Base-by-base conservation (phyloP, 2,797 vertebrate species). In the Naso thynnoides region DNA sequence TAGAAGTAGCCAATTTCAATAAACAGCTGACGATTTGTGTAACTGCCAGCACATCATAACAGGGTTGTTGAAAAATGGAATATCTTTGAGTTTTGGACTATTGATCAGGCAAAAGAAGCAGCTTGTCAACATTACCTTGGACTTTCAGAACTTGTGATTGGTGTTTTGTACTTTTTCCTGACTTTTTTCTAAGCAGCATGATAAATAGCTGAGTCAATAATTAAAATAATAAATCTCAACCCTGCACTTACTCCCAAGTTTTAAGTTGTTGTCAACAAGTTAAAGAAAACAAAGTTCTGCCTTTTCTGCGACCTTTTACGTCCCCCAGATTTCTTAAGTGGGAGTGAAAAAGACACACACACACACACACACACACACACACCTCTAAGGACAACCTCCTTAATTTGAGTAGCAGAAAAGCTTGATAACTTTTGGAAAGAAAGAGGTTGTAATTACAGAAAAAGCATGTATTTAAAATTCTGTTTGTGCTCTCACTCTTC, bases 401-500 rank as follows among this genome's bases (percentile, higher is more conserved):
- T 16, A 8, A 24, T 26, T 29, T 60, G 21, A 29, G 2, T 6
- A 3, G 15, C 29, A 54, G 47, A 48, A 41, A 50, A 58, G 2
- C 36, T 31, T 38, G 31, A 44, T 63, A 16, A 38, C 44, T 15
- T 19, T 6, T 15, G 15, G 5, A n/a, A 62, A 23, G 49, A 24
- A 9, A 11, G 1, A 8, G 45, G 44, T 59, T 26, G 15, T 31
- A 52, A 24, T 29, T 23, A 44, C 19, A 53, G 16, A 38, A 36
- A 61, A 55, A 19, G 1, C 2, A 6, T 2, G 4, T n/a, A 6
- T 70, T 71, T 64, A 50, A 60, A 29, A 63, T 70, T 72, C 56
- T 3, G 54, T 71, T 54, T 63, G 23, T 55, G 45, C 47, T 38
- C 57, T 47, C 0, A 2, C 73, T 70, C 78, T 72, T 79, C 64